phyloP scores from a whole-genome alignment of 2,113 vertebrate genomes.

The Cheirogaleus medius region DNA sequence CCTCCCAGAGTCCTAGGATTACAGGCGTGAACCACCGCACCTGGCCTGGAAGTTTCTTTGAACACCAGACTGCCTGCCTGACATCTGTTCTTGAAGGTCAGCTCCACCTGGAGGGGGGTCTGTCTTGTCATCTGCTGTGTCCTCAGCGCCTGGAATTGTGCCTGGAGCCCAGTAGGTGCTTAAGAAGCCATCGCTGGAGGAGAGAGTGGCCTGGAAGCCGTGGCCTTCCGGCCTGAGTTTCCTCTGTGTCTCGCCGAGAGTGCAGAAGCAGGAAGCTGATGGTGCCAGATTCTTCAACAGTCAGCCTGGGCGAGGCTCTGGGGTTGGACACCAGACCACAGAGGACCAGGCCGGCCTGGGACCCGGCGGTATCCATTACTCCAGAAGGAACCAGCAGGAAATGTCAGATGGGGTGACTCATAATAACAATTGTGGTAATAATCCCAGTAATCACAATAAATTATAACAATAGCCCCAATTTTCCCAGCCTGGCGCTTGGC shows the following conservation, averaged over 20 bases:
- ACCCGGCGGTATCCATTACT: background rate
- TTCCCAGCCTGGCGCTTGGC: background rate
- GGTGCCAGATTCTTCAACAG: background rate
- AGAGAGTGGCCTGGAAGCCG: background rate
- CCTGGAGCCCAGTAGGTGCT: background rate
- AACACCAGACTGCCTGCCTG: background rate
- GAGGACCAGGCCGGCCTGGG: background rate
- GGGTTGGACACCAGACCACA: background rate
- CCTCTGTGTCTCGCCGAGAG: background rate
- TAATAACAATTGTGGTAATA: background rate
- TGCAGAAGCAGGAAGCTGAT: background rate
- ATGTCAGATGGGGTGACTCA: background rate
- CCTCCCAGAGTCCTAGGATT: background rate
- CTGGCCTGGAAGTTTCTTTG: background rate
- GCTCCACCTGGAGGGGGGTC: background rate
- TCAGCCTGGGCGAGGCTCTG: rapidly evolving
- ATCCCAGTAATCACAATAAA: background rate
- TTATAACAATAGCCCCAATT: background rate
- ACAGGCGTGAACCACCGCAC: background rate
- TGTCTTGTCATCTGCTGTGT: background rate
- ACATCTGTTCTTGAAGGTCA: background rate
- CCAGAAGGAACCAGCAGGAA: background rate
- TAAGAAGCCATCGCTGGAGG: background rate
- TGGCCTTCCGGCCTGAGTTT: background rate
- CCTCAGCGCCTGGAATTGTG: background rate